Evolutionary conservation across 2,888 invertebrate species (phyloP), one percentile per base, ranked within the genome.

Genomic region (Poecilobothrus nobilitatus): DNA sequence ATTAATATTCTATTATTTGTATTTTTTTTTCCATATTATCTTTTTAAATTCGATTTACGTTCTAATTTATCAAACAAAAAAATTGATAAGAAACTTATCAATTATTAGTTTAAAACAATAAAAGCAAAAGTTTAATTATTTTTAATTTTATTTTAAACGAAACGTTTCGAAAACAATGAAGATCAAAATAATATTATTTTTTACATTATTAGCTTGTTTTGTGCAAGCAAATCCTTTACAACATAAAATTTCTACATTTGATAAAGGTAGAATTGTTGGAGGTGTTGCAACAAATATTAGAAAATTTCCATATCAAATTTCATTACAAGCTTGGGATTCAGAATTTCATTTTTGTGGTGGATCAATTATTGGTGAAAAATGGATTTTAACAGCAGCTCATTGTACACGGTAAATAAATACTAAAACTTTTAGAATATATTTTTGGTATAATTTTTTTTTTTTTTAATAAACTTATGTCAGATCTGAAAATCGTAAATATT

Each of bases 281-380:
- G 69, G 69, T 8, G 10, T 33, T 21, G 27, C 66, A 15, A 63
- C 67, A 21, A 66, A 65, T n/a, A 69, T 69, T 20, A 41, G 34
- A 61, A 66, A 63, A 63, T 69, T 69, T n/a, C 69, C 69, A 33
- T 69, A 64, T 67, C 69, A 69, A 67, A 63, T 69, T 63, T 69
- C 69, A n/a, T 18, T 69, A 34, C 69, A 69, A 21, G 20, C 67
- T 0, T 67, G 67, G 66, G 67, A 69, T n/a, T 33, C 33, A 21
- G 34, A 34, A 22, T 67, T 63, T 20, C 67, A 67, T 67, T 63
- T 62, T 34, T 67, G 67, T 21, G 67, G 67, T 18, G 62, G 34
- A 21, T 61, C 63, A 4, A 63, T 67, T 10, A 67, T 67, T 67
- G 20, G 20, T 18, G 33, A 27, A 63, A 22, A 21, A 20, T 67